Evolutionary conservation across 2,113 vertebrate genomes (phyloP).

Genomic region (Hypomesus transpacificus): DNA sequence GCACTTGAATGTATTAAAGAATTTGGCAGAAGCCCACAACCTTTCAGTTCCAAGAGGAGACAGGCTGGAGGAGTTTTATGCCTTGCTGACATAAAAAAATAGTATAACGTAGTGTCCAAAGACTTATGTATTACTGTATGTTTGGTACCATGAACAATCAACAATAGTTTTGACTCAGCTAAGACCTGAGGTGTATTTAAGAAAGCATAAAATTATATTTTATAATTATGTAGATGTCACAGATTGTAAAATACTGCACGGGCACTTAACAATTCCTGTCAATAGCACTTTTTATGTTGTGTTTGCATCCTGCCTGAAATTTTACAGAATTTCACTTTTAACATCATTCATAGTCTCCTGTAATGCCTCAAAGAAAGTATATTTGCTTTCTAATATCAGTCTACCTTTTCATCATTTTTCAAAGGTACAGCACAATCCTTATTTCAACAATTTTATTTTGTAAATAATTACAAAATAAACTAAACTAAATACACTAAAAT

Average conservation of each 20-base stretch:
- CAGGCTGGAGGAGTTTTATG: neutral
- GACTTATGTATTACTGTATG: slow-evolving; percentile 48
- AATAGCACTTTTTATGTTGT: neutral
- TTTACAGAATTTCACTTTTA: no score
- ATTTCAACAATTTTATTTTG: neutral
- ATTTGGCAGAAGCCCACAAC: no score
- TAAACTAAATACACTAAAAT: no score
- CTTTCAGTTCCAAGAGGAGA: neutral
- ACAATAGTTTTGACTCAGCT: slow-evolving; percentile 29
- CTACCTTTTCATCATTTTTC: no score
- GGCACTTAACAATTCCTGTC: slow-evolving; percentile 21
- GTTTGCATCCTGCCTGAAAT: no score
- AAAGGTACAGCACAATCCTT: no score
- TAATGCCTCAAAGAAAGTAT: no score
- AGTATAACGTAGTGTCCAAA: slow-evolving; percentile 30
- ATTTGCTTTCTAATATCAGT: no score
- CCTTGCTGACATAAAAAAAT: slow-evolving; percentile 40
- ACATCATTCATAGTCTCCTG: no score
- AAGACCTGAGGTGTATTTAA: slow-evolving; percentile 45
- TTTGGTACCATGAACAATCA: slow-evolving; percentile 50
- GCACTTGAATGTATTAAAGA: neutral
- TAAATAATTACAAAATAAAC: neutral
- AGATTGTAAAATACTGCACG: slow-evolving; percentile 48
- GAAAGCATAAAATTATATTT: slow-evolving; percentile 55
- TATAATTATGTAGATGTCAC: slow-evolving; percentile 33